These are phyloP conservation scores for Sinohyriopsis cumingii DNA, from an alignment of 2,888 invertebrate species.

Conservation along the genomic window DNA sequence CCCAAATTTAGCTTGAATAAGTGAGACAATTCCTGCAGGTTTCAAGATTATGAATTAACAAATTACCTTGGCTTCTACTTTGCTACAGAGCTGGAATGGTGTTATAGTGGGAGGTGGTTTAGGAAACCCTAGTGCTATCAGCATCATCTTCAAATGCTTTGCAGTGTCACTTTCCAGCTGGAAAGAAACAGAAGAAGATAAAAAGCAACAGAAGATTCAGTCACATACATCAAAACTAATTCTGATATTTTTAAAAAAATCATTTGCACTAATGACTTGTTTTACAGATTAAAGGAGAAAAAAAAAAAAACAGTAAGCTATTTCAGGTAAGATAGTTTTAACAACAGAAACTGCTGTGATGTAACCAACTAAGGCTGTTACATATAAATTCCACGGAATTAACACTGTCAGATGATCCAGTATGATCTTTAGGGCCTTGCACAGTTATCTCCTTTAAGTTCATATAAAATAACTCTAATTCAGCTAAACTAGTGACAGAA, in stretches of 20 bases:
- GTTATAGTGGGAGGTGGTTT: slow-evolving; percentile 91
- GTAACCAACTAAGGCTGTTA: too few relatives aligned
- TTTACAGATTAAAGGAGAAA: background rate
- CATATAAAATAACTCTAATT: too few relatives aligned
- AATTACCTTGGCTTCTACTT: slow-evolving; percentile 80
- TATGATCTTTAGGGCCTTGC: too few relatives aligned
- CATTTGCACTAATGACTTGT: background rate
- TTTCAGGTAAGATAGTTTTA: background rate
- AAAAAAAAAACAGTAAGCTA: too few relatives aligned
- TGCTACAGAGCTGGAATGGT: slow-evolving; percentile 83
- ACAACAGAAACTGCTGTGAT: slow-evolving; percentile 56
- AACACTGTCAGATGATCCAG: too few relatives aligned
- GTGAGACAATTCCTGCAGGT: too few relatives aligned
- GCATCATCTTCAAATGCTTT: slow-evolving; percentile 82
- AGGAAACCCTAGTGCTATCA: slow-evolving; percentile 86
- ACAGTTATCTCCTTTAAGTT: too few relatives aligned
- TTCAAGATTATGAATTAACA: too few relatives aligned
- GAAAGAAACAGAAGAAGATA: slow-evolving; percentile 48
- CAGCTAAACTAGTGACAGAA: too few relatives aligned
- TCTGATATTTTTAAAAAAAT: background rate
- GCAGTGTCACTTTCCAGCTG: slow-evolving; percentile 90
- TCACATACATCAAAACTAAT: background rate
- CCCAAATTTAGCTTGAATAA: too few relatives aligned
- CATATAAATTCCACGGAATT: too few relatives aligned
- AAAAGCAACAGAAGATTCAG: too few relatives aligned